phyloP scores from a whole-genome alignment of 2,113 vertebrate species.

The Rhynchopsitta pachyrhyncha region DNA sequence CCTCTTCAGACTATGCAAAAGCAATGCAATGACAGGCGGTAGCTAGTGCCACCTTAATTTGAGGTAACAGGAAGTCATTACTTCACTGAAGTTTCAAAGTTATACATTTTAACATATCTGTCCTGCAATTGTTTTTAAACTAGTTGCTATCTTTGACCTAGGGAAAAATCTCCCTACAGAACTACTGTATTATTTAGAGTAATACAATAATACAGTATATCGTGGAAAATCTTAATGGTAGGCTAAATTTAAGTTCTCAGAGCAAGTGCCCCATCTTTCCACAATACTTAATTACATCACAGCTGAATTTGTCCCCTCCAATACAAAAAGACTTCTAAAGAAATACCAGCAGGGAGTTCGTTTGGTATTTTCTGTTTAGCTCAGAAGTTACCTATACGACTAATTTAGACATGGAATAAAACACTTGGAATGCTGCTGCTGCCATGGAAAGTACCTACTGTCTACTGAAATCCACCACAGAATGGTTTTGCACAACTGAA shows the following conservation, averaged over 20 bases:
- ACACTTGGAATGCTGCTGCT: neutral
- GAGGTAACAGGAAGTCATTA: constrained; percentile 55
- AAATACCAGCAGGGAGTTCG: neutral
- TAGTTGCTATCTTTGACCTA: neutral
- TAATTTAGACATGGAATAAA: neutral
- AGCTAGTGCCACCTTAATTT: constrained; percentile 53
- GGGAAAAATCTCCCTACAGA: neutral
- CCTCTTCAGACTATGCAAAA: constrained; percentile 38
- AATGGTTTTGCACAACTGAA: neutral
- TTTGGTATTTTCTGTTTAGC: neutral
- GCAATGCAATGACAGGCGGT: constrained; percentile 59
- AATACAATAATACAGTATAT: neutral
- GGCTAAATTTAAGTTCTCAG: neutral
- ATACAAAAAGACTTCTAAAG: neutral
- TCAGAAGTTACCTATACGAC: neutral
- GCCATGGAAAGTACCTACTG: neutral
- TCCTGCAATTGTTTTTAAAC: neutral
- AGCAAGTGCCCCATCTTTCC: neutral
- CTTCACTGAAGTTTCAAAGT: neutral
- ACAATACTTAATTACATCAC: neutral
- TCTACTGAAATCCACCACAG: neutral
- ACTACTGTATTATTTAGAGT: neutral
- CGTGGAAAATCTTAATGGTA: neutral
- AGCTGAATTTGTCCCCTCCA: neutral
- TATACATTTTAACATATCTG: neutral